phyloP scores from a whole-genome alignment of 2,113 vertebrate species.

The Choloepus hoffmanni region DNA sequence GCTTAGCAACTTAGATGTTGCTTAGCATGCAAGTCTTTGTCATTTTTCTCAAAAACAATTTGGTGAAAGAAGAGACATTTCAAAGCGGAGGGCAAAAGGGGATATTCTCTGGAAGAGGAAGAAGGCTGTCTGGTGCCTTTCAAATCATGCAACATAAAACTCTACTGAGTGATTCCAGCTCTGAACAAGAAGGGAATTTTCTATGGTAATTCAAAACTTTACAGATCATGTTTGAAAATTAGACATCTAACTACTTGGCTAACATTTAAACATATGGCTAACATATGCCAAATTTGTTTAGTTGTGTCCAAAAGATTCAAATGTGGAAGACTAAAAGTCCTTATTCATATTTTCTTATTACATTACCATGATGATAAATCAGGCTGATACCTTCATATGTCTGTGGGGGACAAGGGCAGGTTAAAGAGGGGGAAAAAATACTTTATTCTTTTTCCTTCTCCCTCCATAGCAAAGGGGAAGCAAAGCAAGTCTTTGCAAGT shows the following conservation, averaged over 20 bases:
- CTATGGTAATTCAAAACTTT: slow-evolving; percentile 55
- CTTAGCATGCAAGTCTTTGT: background rate
- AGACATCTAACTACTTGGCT: slow-evolving; percentile 71
- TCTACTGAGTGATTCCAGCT: background rate
- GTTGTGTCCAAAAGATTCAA: slow-evolving; percentile 70
- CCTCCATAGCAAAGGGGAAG: background rate
- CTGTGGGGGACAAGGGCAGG: rapidly evolving
- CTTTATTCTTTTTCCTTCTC: background rate
- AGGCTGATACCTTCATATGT: background rate
- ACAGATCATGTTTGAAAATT: slow-evolving; percentile 34
- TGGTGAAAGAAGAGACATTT: slow-evolving; percentile 38
- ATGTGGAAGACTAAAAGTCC: slow-evolving; percentile 56
- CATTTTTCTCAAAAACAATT: background rate
- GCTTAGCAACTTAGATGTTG: slow-evolving; percentile 38
- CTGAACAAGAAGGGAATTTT: slow-evolving; percentile 47
- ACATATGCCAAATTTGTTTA: slow-evolving; percentile 73
- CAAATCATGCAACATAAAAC: slow-evolving; percentile 4
- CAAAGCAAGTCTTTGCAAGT: background rate
- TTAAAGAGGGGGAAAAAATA: background rate
- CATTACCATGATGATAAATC: slow-evolving; percentile 56
- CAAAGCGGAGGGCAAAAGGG: background rate
- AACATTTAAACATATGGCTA: slow-evolving; percentile 78
- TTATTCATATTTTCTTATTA: slow-evolving; percentile 71
- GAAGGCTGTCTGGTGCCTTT: background rate
- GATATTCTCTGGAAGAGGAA: background rate